Base-by-base conservation (phyloP, 1,140 invertebrate species). In the Drosophila elegans region DNA sequence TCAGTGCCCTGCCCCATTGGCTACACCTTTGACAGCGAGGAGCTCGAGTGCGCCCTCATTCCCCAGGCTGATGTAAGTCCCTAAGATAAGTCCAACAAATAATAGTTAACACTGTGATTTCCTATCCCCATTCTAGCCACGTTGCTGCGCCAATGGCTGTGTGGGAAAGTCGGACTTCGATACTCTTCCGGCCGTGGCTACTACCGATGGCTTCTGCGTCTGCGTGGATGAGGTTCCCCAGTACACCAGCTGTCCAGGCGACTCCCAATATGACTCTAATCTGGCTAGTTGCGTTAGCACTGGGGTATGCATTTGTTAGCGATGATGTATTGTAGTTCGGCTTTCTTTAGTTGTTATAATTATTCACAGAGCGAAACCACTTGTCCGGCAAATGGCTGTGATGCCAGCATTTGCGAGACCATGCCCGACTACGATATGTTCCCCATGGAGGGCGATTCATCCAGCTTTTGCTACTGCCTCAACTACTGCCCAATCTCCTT, bases 1-100 rank as follows among this genome's bases (percentile, higher is more conserved):
- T 10, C 81, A 10, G 78, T 84, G 4, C 54, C 74, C 16, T 91
- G 90, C 4, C 73, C 82, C 25, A 63, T 76, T 48, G 83, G 83
- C 36, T 86, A 83, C 21, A 77, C 83, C 2, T 86, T 86, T 25
- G 39, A 67, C 41, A 21, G 3, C 4, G 1, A 10, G 1, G 0
- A 11, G 0, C 36, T 68, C 1, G 1, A 49, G 0, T 86, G 83
- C 32, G 45, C 67, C 0, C 46, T 55, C 2, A 44, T 49, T 5
- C 38, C 42, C 0, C 62, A 54, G 27, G 56, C 83, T n/a, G 83
- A 86, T 44, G 83, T 86, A 48, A 57, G 79, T 38, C 25, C 0
- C 13, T n/a, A 0, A 7, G 13, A 16, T 9, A 2, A 2, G 5
- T 46, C 2, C 27, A 16, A 3, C 5, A 13, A 25, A 9, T 6